Conservation (phyloP, 2,797 vertebrate genomes). For the Lepus townsendii region DNA sequence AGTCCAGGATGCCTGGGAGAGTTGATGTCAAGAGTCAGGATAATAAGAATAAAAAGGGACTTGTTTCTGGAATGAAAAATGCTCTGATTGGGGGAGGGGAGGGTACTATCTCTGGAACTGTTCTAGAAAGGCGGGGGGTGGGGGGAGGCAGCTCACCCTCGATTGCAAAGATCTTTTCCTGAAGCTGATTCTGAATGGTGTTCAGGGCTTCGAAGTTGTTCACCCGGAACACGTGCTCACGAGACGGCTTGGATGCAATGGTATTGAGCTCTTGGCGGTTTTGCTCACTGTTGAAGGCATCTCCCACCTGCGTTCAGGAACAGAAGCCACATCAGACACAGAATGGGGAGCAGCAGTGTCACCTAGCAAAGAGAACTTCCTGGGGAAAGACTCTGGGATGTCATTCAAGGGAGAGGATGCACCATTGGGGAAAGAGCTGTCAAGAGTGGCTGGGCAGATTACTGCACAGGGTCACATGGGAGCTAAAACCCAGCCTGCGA, state of each 20-base stretch:
- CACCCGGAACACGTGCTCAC: slow-evolving; percentile 83
- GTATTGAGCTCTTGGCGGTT: slow-evolving; percentile 59
- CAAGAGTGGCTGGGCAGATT: background rate
- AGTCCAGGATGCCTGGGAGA: background rate
- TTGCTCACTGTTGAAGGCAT: rapidly evolving
- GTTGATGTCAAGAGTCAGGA: background rate
- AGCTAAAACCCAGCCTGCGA: background rate
- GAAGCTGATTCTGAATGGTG: slow-evolving; percentile 84
- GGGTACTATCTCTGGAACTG: too few species aligned
- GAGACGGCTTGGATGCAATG: slow-evolving; percentile 76
- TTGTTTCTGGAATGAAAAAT: background rate
- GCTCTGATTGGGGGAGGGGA: background rate
- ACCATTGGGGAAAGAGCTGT: background rate
- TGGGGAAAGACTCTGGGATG: slow-evolving; percentile 17
- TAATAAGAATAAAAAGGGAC: background rate
- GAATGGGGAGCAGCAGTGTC: background rate
- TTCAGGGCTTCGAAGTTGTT: slow-evolving; percentile 84
- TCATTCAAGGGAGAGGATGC: background rate
- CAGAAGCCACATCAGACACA: background rate
- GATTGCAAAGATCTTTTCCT: slow-evolving; percentile 88
- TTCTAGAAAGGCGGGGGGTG: background rate
- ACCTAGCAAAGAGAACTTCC: slow-evolving; percentile 43
- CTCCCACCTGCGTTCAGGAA: slow-evolving; percentile 79
- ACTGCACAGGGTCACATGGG: too few species aligned
- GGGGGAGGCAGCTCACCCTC: slow-evolving; percentile 82